Evolutionary conservation across 2,113 vertebrate genomes (phyloP).

Genomic region (Rhodinocichla rosea): DNA sequence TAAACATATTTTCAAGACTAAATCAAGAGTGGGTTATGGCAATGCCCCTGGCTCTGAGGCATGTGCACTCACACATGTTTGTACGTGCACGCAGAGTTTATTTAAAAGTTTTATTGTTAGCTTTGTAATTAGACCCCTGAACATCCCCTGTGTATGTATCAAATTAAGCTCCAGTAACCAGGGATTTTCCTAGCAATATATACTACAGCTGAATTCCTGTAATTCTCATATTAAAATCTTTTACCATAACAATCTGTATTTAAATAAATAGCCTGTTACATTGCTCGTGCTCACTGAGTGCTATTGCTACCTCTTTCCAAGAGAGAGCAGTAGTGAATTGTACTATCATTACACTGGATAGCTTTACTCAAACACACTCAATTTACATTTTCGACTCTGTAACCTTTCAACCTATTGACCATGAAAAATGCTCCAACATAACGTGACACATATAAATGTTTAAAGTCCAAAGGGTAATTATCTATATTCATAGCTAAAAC

Average conservation of each 20-base stretch:
- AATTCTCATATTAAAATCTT: constrained; percentile 19
- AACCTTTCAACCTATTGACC: constrained; percentile 83
- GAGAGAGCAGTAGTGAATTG: constrained; percentile 82
- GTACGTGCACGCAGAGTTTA: neutral
- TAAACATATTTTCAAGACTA: constrained; percentile 6
- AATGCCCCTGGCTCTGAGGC: neutral
- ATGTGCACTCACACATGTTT: accelerated
- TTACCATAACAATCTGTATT: constrained; percentile 4
- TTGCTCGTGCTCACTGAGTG: constrained; percentile 24
- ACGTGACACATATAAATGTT: constrained; percentile 82
- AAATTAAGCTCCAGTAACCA: constrained; percentile 22
- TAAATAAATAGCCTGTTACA: neutral
- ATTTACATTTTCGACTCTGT: constrained; percentile 76
- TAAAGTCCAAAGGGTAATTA: constrained; percentile 84
- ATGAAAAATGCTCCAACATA: constrained; percentile 78
- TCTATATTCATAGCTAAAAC: constrained; percentile 82
- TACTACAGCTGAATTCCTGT: neutral
- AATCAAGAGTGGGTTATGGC: neutral
- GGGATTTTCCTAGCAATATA: constrained; percentile 14
- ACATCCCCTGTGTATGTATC: neutral
- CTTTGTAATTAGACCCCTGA: neutral
- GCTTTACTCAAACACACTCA: constrained; percentile 62
- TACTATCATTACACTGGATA: constrained; percentile 33
- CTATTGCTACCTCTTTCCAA: constrained; percentile 74
- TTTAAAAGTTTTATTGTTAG: constrained; percentile 29